phyloP scores from a whole-genome alignment of 2,888 invertebrate genomes.

The Melikaiella ostensackeni region DNA sequence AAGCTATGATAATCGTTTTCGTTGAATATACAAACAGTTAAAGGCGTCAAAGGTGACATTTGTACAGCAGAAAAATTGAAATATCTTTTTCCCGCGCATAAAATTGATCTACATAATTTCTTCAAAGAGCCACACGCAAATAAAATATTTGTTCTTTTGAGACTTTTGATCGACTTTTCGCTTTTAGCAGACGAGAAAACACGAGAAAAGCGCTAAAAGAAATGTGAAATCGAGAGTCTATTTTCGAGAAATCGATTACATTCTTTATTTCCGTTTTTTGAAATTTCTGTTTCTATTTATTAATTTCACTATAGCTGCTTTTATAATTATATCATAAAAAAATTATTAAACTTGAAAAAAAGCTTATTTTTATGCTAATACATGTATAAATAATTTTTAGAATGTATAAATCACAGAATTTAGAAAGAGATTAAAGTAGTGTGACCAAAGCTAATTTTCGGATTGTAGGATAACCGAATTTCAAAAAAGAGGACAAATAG shows the following conservation, averaged over 20 bases:
- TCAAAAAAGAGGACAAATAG: no score
- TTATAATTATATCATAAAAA: no score
- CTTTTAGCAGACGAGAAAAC: neutral
- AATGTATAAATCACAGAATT: no score
- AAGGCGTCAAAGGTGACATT: neutral
- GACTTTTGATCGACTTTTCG: neutral
- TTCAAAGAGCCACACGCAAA: neutral
- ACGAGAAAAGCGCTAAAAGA: neutral
- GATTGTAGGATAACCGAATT: no score
- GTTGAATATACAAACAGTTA: constrained; percentile 34
- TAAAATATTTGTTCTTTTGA: neutral
- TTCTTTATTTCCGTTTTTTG: neutral
- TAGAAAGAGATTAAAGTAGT: no score
- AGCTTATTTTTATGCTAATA: no score
- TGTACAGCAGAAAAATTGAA: constrained; percentile 4
- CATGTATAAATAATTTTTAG: no score
- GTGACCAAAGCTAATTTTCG: no score
- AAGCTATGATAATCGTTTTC: constrained; percentile 40
- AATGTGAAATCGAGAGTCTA: neutral
- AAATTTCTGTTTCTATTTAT: neutral
- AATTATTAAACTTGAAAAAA: no score
- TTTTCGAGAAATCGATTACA: neutral
- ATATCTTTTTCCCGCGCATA: neutral
- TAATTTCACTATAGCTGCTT: neutral
- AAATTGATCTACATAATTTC: neutral